Evolutionary conservation across 2,888 invertebrate species (phyloP), one percentile per base, ranked within the genome.

Genomic region (Oscheius myriophilus): DNA sequence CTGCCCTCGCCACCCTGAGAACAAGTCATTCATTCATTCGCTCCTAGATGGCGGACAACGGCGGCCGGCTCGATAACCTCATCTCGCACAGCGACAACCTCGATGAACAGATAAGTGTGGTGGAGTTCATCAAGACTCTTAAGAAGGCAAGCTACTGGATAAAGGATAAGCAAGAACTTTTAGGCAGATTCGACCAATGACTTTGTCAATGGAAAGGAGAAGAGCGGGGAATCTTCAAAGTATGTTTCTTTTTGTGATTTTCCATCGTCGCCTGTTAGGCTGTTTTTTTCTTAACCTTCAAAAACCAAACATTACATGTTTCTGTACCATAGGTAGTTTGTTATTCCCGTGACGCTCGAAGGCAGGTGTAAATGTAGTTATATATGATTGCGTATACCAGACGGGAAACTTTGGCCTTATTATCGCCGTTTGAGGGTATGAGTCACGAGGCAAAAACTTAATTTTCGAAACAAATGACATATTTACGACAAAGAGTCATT

Each of bases 41-140:
- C 18, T 39, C n/a, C 26, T 39, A 18, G 21, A 61, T 61, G 61
- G 46, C 61, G 26, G 25, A 61, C 49, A 61, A 61, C 33, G 33
- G 33, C 33, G 33, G 33, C 33, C 52, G 53, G 26, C 63, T 75
- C 43, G 70, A 68, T n/a, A 66, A 69, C 51, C 72, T 67, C 53
- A 72, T 75, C 57, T 69, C 71, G 43, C 55, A 73, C 51, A 67
- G 71, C 41, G 75, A 73, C 53, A 75, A 77, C 45, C 53, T 77
- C 26, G 77, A 77, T 43, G 77, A 77, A 54, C 62, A 77, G 39
- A 67, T 77, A 43, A 73, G 73, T 49, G 77, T 77, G 26, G 68
- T 69, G 26, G 75, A 77, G 25, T 77, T 77, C 59, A 77, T 77
- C 43, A 77, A 77, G 42, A 77, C 77, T 14, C 70, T 77, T n/a